A percentile compares a stretch with the other conserved stretches of the same genome.
phyloP scores from a whole-genome alignment of 1,140 invertebrate genomes.

The Atta texana region DNA sequence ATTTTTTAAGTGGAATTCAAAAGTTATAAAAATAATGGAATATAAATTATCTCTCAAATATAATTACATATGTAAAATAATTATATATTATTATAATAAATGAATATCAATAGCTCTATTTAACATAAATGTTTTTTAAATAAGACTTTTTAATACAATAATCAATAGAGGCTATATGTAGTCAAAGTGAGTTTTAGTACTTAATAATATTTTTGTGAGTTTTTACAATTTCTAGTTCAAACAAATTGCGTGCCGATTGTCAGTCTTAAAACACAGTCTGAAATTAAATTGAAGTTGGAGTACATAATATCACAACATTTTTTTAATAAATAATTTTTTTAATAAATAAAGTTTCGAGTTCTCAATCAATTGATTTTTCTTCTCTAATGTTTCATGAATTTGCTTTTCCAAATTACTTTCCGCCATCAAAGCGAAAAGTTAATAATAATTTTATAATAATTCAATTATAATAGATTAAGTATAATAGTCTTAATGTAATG shows the following conservation, averaged over 20 bases:
- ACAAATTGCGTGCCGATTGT: too few species aligned
- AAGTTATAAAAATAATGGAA: neutral
- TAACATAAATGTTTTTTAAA: neutral
- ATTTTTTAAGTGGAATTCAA: neutral
- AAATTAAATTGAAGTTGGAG: too few species aligned
- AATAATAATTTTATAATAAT: too few species aligned
- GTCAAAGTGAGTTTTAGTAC: too few species aligned
- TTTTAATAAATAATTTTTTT: neutral
- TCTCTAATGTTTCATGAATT: neutral
- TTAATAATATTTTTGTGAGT: too few species aligned
- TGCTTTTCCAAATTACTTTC: constrained; percentile 21
- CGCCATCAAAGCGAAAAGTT: neutral
- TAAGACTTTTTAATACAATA: neutral
- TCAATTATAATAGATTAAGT: too few species aligned
- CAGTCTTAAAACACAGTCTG: too few species aligned
- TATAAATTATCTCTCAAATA: constrained; percentile 1
- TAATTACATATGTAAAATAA: neutral
- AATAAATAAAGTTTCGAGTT: neutral
- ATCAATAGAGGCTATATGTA: too few species aligned
- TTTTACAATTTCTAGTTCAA: too few species aligned
- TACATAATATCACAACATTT: too few species aligned
- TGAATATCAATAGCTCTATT: neutral
- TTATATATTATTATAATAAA: neutral
- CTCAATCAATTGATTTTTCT: neutral
- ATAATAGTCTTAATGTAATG: too few species aligned